Conservation (phyloP, 2,113 vertebrate genomes). For the Lampris megalopsis region DNA sequence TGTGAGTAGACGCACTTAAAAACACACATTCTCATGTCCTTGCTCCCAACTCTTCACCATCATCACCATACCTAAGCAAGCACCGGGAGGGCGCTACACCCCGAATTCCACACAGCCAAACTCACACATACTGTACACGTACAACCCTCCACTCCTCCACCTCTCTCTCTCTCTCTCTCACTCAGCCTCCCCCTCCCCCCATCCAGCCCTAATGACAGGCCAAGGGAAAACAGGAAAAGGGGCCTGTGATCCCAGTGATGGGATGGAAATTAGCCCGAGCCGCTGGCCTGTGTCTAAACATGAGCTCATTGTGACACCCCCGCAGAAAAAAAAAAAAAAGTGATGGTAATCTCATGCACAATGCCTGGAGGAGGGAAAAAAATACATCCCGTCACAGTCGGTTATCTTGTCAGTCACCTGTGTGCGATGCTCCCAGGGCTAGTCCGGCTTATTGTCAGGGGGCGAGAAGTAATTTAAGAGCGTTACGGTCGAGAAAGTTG, state of each 20-base stretch:
- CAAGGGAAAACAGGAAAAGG: constrained; percentile 70
- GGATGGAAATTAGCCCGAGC: constrained; percentile 71
- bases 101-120: constrained; percentile 40
- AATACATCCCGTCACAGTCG: constrained; percentile 3
- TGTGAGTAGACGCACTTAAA: constrained; percentile 21
- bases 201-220: constrained; percentile 72
- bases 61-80: constrained; percentile 52
- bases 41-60: constrained; percentile 14
- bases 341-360: constrained; percentile 40
- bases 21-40: not conserved
- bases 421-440: not conserved
- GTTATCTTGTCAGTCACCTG: not conserved
- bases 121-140: constrained; percentile 3
- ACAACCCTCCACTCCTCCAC: constrained; percentile 3
- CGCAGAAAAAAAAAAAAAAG: constrained; percentile 46
- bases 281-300: constrained; percentile 77
- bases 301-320: constrained; percentile 66
- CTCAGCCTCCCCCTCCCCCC: constrained; percentile 13
- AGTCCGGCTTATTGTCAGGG: no score
- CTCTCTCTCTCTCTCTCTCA: constrained; percentile 3
- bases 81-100: constrained; percentile 51
- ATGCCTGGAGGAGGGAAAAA: constrained; percentile 30
- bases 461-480: no score
- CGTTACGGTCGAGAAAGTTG: no score
- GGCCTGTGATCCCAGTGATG: constrained; percentile 70